Evolutionary conservation across 1,140 invertebrate species (phyloP), one percentile per base, ranked within the genome.

Genomic region (Venturia canescens): DNA sequence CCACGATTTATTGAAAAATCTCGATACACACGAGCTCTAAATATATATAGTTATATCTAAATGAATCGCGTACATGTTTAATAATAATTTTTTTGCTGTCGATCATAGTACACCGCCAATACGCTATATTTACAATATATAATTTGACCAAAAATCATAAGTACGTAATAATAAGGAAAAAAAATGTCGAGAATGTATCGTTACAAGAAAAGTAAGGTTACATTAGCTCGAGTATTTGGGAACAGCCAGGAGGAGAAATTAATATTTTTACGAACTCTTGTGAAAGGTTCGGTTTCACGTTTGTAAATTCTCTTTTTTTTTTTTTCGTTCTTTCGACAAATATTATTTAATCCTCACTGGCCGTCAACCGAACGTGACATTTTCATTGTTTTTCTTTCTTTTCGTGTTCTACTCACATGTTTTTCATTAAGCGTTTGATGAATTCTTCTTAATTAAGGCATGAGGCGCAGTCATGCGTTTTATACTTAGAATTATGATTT

Each of bases 271-370:
- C 16, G 53, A 23, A 21, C 16, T n/a, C n/a, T 57, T n/a, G 9
- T 7, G 21, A 23, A n/a, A 57, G 4, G 21, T 23, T n/a, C 53
- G 53, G 1, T 57, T 57, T 57, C n/a, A 21, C 4, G 38, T 44
- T 44, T 44, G 7, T 44, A 67, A 60, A n/a, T n/a, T n/a, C 67
- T 76, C 44, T 26, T 80, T 79, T 60, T 72, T 82, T 38, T 76
- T 80, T 80, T 83, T 79, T 76, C 79, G 53, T 76, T 70, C 18
- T 69, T 60, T 71, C 50, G n/a, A 66, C 31, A 90, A 91, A 91
- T 91, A 91, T 91, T 91, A 91, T 89, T 91, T 90, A 91, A 91
- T 91, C 89, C 89, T 92, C 90, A 48, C 90, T 91, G 86, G 87
- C 88, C 86, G 90, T 91, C 82, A 23, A 48, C 82, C 79, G 31